Percentiles rank a stretch among this genome's conserved stretches.
phyloP scores from a whole-genome alignment of 1,140 invertebrate species.

The Stegodyphus dumicola region DNA sequence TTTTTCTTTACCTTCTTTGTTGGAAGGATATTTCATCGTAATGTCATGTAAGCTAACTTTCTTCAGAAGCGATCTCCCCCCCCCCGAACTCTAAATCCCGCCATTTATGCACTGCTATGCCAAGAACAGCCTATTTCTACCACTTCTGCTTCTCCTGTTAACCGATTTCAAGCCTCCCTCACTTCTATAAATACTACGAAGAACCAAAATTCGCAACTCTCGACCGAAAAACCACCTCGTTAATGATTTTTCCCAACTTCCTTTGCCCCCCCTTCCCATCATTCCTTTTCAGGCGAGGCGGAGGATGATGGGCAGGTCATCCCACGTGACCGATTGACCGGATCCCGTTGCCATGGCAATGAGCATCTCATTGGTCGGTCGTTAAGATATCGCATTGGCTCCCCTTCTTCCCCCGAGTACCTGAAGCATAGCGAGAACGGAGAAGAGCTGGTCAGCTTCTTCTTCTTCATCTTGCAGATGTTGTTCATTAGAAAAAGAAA shows the following conservation, averaged over 20 bases:
- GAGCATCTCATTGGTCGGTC: slow-evolving; percentile 55
- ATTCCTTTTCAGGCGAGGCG: no score
- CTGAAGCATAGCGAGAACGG: no score
- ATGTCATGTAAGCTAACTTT: no score
- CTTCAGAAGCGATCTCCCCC: not conserved
- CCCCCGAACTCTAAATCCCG: not conserved
- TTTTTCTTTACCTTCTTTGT: no score
- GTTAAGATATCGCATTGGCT: slow-evolving; percentile 55
- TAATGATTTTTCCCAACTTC: slow-evolving; percentile 31
- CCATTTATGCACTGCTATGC: not conserved
- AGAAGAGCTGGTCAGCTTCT: no score
- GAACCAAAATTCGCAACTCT: slow-evolving; percentile 27
- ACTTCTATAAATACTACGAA: slow-evolving; percentile 4
- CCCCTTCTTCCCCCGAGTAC: not conserved
- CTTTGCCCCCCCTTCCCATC: not conserved
- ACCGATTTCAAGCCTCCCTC: not conserved
- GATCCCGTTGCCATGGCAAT: slow-evolving; percentile 55
- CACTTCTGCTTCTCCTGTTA: not conserved
- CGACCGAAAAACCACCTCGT: slow-evolving; percentile 28
- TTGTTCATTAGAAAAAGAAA: slow-evolving; percentile 57
- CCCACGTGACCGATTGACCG: slow-evolving; percentile 59
- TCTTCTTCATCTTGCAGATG: slow-evolving; percentile 27
- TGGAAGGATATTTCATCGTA: no score
- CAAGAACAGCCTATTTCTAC: not conserved
- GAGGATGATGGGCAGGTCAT: slow-evolving; percentile 52